These are phyloP conservation scores for Ellobium chinense DNA, from an alignment of 2,888 invertebrate species.

Conservation along the genomic window DNA sequence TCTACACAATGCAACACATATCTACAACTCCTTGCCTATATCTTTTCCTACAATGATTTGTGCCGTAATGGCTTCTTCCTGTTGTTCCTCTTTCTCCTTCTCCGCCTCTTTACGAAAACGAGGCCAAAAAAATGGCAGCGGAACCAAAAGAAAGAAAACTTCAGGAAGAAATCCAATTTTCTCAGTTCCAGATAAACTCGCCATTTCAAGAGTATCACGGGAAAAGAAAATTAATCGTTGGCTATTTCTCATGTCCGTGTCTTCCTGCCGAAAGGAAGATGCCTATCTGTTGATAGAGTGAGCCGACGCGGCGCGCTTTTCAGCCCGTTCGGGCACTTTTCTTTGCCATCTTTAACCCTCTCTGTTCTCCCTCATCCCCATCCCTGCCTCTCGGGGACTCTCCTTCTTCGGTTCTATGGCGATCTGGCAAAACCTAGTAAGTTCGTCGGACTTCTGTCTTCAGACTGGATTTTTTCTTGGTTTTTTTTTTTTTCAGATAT, in stretches of 20 bases:
- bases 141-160: slow-evolving; percentile 12
- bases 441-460: background rate
- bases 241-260: slow-evolving; percentile 55
- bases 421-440: background rate
- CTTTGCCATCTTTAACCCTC: too few relatives aligned
- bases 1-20: too few relatives aligned
- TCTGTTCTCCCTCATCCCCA: background rate
- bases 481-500: background rate
- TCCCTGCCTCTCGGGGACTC: background rate
- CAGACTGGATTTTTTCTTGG: background rate
- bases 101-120: background rate
- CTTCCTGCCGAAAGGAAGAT: slow-evolving; percentile 46
- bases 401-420: background rate
- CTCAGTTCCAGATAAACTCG: slow-evolving; percentile 65
- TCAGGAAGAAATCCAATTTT: slow-evolving; percentile 70
- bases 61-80: background rate
- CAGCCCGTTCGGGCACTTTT: background rate
- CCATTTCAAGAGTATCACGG: slow-evolving; percentile 58
- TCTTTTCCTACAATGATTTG: too few relatives aligned
- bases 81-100: background rate
- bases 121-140: background rate
- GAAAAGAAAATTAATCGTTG: slow-evolving; percentile 66
- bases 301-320: background rate
- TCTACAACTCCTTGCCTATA: too few relatives aligned
- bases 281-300: slow-evolving; percentile 24